Conservation (phyloP, 2,888 invertebrate genomes). For the Ornithoptera priamus region DNA sequence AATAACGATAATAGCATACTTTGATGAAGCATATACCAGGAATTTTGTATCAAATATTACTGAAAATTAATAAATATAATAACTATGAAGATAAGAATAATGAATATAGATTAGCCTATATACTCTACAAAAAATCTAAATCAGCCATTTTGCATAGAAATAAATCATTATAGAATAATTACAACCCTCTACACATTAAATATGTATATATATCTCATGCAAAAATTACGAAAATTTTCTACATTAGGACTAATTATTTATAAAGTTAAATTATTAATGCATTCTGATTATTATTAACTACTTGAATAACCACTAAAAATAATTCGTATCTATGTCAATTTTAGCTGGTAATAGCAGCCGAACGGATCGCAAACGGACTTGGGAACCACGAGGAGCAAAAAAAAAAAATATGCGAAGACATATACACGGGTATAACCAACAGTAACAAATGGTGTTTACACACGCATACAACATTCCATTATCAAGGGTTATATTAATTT, state of each 20-base stretch:
- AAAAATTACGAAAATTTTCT: no score
- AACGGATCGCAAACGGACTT: neutral
- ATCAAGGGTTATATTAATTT: slow-evolving; percentile 39
- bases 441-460: slow-evolving; percentile 33
- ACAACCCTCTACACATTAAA: no score
- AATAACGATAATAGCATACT: neutral
- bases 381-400: slow-evolving; percentile 14
- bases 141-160: no score
- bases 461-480: slow-evolving; percentile 56
- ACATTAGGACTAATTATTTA: no score
- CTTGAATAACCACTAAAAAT: neutral
- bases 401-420: neutral
- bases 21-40: neutral
- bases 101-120: neutral
- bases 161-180: no score
- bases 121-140: no score
- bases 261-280: no score
- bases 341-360: neutral
- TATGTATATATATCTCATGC: no score
- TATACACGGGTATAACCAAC: slow-evolving; percentile 24
- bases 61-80: no score
- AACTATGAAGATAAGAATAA: neutral
- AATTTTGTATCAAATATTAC: neutral
- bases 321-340: neutral
- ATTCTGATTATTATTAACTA: no score